Base-by-base conservation (phyloP, 2,888 invertebrate species). In the Eulithis prunata region DNA sequence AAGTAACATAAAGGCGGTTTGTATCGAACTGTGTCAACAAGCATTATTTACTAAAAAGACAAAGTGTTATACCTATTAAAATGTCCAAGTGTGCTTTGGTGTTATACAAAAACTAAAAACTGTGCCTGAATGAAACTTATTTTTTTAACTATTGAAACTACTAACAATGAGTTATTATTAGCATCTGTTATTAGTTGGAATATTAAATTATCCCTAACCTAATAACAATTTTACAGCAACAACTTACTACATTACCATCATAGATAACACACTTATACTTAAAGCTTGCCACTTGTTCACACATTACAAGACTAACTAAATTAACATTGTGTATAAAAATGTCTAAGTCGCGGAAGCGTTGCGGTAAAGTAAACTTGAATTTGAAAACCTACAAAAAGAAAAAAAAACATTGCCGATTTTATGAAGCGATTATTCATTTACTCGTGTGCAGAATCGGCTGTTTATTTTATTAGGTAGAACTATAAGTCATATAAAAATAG, bases 181-280 rank as follows among this genome's bases (percentile, higher is more conserved):
- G 69, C 82, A 82, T 83, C 82, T 74, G 79, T 78, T 75, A 73
- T 79, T 87, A 87, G 86, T 85, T 76, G 59, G 77, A 83, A 84
- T 87, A 80, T 85, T 21, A 80, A 80, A 80, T 75, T 69, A 76
- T 71, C 72, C 83, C 66, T 71, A 71, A 74, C 84, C 60, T 67
- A 86, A 89, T 80, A 90, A 90, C 89, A 88, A 91, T 87, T 86
- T 85, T 88, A 89, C 87, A 88, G 81, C 86, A 91, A 91, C 90
- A 90, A 87, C 83, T 85, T 74, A 77, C 84, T 89, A 88, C 80
- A 74, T 75, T 72, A 72, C 32, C 32, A 32, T 71, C 69, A 80
- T 83, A 81, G 83, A 82, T 83, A 88, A 86, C 86, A 80, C 83
- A 87, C 86, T 90, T 89, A 89, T 82, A 74, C 76, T 91, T 91